These are phyloP conservation scores for Pycnomerus fuliginosus DNA, from an alignment of 2,888 invertebrate genomes.

Conservation along the genomic window DNA sequence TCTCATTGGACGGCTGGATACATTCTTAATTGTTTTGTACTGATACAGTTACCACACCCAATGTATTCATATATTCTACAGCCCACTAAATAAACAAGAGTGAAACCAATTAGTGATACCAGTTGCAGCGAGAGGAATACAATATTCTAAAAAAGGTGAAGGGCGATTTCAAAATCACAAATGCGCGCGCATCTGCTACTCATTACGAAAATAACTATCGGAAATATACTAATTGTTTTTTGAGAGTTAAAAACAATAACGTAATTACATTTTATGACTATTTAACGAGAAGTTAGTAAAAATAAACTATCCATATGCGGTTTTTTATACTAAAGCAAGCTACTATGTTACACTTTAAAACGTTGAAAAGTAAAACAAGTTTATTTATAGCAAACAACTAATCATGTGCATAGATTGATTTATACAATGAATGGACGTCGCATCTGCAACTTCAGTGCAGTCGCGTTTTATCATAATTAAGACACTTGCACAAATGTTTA, in stretches of 20 bases:
- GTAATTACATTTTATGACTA: no score
- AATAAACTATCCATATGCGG: no score
- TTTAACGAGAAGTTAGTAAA: no score
- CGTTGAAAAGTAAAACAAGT: conserved; percentile 10
- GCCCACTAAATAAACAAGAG: conserved; percentile 41
- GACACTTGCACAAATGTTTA: conserved; percentile 34
- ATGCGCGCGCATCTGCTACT: no score
- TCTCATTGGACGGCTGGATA: conserved; percentile 15
- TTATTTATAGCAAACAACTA: conserved; percentile 21
- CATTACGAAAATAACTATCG: no score
- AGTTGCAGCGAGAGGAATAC: conserved; percentile 26
- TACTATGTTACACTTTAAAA: no score
- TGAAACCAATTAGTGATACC: conserved; percentile 43
- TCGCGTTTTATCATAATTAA: conserved; percentile 33
- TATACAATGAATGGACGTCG: conserved; percentile 20
- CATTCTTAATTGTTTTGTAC: conserved; percentile 23
- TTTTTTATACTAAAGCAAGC: no score
- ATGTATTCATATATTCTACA: conserved; percentile 41
- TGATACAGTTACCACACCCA: conserved; percentile 43
- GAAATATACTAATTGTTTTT: no score
- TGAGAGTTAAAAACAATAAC: no score
- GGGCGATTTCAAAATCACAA: conserved; percentile 31
- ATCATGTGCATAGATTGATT: conserved; percentile 18
- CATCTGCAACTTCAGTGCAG: conserved; percentile 15
- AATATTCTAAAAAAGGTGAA: conserved; percentile 31